Conservation (phyloP, 2,797 vertebrate species). For the Urocyon cinereoargenteus region DNA sequence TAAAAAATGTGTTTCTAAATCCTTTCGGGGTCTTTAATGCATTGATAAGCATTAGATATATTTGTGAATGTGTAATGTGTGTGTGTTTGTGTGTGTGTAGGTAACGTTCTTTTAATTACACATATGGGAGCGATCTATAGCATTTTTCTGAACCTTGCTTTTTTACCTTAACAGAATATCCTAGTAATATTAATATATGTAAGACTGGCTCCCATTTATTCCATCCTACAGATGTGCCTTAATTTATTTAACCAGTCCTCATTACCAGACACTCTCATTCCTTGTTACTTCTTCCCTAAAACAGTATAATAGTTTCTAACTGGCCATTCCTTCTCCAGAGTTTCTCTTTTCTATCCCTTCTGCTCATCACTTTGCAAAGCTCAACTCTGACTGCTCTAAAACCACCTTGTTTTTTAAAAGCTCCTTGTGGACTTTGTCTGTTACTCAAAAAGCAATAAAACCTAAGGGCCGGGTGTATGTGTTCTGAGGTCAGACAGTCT, state of each 20-base stretch:
- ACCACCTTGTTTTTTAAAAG: no score
- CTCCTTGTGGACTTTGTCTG: neutral
- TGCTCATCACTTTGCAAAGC: neutral
- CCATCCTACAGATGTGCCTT: neutral
- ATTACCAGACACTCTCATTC: neutral
- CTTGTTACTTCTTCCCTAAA: conserved; percentile 1
- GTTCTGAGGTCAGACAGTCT: neutral
- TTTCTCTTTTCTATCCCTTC: neutral
- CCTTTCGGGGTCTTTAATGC: neutral
- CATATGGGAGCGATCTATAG: neutral
- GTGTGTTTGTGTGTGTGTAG: no score
- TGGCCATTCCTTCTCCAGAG: neutral
- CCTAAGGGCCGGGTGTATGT: neutral
- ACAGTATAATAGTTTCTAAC: neutral
- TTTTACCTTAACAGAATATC: neutral
- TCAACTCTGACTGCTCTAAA: neutral
- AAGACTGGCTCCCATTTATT: neutral
- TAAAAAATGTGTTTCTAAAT: neutral
- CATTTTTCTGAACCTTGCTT: neutral
- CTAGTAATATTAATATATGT: neutral
- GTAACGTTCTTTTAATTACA: neutral
- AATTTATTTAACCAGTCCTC: neutral
- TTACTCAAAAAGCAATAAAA: neutral
- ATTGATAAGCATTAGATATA: neutral
- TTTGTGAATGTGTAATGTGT: neutral